Evolutionary conservation across 2,888 invertebrate genomes (phyloP), one percentile per base, ranked within the genome.

Genomic region (Drosophila hamatofila): DNA sequence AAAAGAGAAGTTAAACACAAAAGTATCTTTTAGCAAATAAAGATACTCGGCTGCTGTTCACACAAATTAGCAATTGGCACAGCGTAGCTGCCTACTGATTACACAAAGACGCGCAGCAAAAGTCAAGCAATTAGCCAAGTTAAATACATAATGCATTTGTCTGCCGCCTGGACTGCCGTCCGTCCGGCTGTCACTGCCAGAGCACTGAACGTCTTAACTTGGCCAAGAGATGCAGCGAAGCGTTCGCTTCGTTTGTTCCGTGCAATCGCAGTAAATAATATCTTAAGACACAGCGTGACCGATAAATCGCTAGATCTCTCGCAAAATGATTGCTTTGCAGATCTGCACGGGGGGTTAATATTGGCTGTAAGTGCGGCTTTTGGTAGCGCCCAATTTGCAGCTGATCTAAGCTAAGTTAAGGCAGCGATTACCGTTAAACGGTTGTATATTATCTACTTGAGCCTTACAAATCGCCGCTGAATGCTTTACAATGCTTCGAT

Each of bases 61-160:
- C 78, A 83, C 83, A 81, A 83, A 81, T 82, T 81, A 82, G 81
- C 76, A 66, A 82, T 83, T 83, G 73, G 73, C 72, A 72, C 83
- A 83, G 74, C 81, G 83, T 81, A 73, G 72, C 62, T 72, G 76
- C 72, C 51, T 72, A 80, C 77, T 78, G 80, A 76, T 78, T 78
- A 78, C 63, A 79, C 63, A 77, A 56, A 37, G 49, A 56, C 65
- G 66, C 67, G 61, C 56, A 75, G 60, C 58, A 33, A 58, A 46
- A 63, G 58, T 56, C 77, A 80, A 74, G 81, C 84, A 83, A 82
- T 83, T 83, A 82, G 82, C 81, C 77, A 81, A 80, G 74, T 76
- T 83, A 78, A 83, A 82, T 81, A 80, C 80, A 81, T 82, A 79
- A 83, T 81, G 76, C 79, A 82, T 82, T 76, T 74, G 74, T 65